Evolutionary conservation across 2,797 vertebrate species (phyloP), one percentile per base, ranked within the genome.

Genomic region (Nyctibius grandis): DNA sequence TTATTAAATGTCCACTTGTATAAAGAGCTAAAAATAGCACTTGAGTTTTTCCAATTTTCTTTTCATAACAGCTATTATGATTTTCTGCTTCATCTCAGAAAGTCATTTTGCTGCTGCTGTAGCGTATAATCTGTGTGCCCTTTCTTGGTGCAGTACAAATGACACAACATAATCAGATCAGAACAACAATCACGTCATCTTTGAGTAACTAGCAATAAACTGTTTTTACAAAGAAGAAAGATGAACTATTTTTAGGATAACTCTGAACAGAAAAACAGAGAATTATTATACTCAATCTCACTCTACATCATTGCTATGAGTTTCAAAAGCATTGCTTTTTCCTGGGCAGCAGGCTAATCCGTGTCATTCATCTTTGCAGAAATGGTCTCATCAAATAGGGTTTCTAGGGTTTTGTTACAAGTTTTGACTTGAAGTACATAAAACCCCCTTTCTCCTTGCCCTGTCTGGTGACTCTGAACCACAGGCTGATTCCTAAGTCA

Each of bases 61-160:
- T 96, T 88, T 97, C 92, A 88, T 97, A 96, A 87, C 94, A 95
- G 94, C 92, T 96, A 95, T 93, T 94, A 95, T 40, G 84, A 96
- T 97, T 96, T 97, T 98, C 94, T 97, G 96, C 95, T 96, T 97
- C 93, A 76, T 89, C 95, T 97, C 97, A 95, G 94, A 95, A 96
- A 97, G 85, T 86, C 19, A 94, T 97, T 96, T 95, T 95, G 94
- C 89, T 93, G 91, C 89, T 95, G 94, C 91, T 80, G 94, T 90
- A 60, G 91, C 81, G 88, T 94, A 86, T 97, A 94, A 96, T 97
- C 91, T 77, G 82, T 50, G 96, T 76, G 95, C 56, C 94, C 93
- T 96, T 96, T 96, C 87, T 91, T 60, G 83, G 91, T 84, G 88
- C 85, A 88, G 91, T 25, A 88, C 93, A 89, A 96, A 95, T 59